Base-by-base conservation (phyloP, 2,888 invertebrate species). In the Perizoma affinitatum region DNA sequence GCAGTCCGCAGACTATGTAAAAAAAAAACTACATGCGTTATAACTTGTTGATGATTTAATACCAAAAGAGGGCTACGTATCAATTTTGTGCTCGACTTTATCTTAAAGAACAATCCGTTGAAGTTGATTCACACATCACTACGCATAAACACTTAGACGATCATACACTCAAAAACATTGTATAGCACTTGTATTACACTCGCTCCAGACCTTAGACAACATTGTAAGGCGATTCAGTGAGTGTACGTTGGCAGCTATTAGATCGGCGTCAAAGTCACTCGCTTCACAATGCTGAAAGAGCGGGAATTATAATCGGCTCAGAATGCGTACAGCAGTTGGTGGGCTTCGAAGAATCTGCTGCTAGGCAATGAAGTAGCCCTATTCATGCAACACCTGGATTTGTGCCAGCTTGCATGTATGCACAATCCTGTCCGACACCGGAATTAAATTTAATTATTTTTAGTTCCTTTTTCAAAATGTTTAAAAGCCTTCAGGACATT, bases 201-300 rank as follows among this genome's bases (percentile, higher is more conserved):
- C 7, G 49, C 2, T 43, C 46, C 58, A 66, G 66, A 63, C 61
- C 66, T 61, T 4, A 58, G 61, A 59, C 63, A 66, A 61, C 56
- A 49, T 54, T 48, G n/a, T 36, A 48, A 40, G 48, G 22, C 4
- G 22, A 22, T 22, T 22, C 1, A 22, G 22, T 22, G 22, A 22
- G 22, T 22, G 22, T 22, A 22, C 22, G 22, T 22, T 2, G 22
- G 22, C 3, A 22, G 22, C 22, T 22, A 22, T 22, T 22, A 22
- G 1, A 22, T 22, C 22, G 22, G 22, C 22, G 22, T 22, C 22
- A 22, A 22, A 22, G 22, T 22, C 22, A 22, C 22, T 22, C 22
- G 22, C 22, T 22, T 22, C 22, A 22, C 22, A 38, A 38, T 38
- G 38, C 4, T 38, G 38, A 38, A 38, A 38, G 7, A 45, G 33